phyloP scores from a whole-genome alignment of 1,140 invertebrate genomes.

The Zaprionus ornatus region DNA sequence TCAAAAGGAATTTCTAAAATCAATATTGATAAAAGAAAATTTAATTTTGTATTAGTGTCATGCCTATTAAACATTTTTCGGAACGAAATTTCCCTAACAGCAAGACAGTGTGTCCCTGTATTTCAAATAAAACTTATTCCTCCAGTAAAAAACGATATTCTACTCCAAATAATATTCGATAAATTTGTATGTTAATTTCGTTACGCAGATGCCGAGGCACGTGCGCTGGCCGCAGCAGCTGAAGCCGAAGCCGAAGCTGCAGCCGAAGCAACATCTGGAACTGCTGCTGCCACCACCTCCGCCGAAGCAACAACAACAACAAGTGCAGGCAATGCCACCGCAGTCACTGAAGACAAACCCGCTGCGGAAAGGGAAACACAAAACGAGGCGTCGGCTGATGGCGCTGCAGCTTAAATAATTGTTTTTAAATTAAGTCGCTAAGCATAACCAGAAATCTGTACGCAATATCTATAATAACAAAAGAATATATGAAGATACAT shows the following conservation, averaged over 20 bases:
- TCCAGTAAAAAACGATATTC: too few species aligned
- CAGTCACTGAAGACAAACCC: slow-evolving; percentile 27
- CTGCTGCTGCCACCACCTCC: slow-evolving; percentile 59
- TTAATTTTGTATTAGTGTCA: too few species aligned
- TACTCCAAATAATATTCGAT: too few species aligned
- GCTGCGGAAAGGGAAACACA: slow-evolving; percentile 52
- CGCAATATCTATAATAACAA: slow-evolving; percentile 11
- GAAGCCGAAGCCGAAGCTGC: slow-evolving; percentile 59
- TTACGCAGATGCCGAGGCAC: slow-evolving; percentile 65
- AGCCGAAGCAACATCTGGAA: slow-evolving; percentile 8
- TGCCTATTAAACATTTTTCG: too few species aligned
- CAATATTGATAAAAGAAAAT: too few species aligned
- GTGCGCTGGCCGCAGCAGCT: slow-evolving; percentile 66
- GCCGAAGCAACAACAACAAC: slow-evolving; percentile 6
- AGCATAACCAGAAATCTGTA: slow-evolving; percentile 25
- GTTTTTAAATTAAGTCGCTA: slow-evolving; percentile 20
- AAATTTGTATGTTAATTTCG: slow-evolving; percentile 17
- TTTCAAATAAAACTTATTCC: too few species aligned
- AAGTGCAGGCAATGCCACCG: slow-evolving; percentile 28
- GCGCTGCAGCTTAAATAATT: slow-evolving; percentile 38
- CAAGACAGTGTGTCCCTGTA: too few species aligned
- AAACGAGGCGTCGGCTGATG: slow-evolving; percentile 43
- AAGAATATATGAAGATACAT: slow-evolving; percentile 27
- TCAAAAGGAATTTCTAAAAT: too few species aligned
- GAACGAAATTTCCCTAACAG: too few species aligned